Conservation (phyloP, 1,140 invertebrate species). For the Plodia interpunctella region DNA sequence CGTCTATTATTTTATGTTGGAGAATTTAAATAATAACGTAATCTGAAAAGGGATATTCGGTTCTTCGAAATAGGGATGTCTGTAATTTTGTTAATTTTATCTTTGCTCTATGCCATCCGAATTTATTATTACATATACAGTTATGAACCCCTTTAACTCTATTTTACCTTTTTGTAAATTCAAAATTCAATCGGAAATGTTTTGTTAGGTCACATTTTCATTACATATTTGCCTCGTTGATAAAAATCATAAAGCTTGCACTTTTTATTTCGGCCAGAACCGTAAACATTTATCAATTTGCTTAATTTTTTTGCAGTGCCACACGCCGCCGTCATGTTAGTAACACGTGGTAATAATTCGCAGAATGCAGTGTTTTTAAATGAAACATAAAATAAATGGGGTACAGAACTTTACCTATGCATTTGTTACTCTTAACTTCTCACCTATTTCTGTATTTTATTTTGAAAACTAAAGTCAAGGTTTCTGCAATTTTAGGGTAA, state of each 20-base stretch:
- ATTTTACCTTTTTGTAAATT: no score
- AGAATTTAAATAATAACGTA: not conserved
- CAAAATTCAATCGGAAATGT: no score
- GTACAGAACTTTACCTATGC: no score
- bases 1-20: conserved; percentile 14
- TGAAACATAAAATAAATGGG: not conserved
- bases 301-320: not conserved
- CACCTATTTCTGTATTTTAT: no score
- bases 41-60: not conserved
- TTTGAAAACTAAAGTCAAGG: no score
- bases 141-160: no score
- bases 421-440: no score
- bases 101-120: not conserved
- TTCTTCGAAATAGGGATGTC: not conserved
- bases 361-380: conserved; percentile 5
- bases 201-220: no score
- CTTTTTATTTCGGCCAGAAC: not conserved
- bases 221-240: no score
- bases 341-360: conserved; percentile 4
- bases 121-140: no score
- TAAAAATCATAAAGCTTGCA: not conserved
- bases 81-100: not conserved
- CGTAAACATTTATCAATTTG: not conserved
- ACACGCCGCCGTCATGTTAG: not conserved
- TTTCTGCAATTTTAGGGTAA: no score